phyloP scores from a whole-genome alignment of 2,797 vertebrate species.

The Setipinna tenuifilis region DNA sequence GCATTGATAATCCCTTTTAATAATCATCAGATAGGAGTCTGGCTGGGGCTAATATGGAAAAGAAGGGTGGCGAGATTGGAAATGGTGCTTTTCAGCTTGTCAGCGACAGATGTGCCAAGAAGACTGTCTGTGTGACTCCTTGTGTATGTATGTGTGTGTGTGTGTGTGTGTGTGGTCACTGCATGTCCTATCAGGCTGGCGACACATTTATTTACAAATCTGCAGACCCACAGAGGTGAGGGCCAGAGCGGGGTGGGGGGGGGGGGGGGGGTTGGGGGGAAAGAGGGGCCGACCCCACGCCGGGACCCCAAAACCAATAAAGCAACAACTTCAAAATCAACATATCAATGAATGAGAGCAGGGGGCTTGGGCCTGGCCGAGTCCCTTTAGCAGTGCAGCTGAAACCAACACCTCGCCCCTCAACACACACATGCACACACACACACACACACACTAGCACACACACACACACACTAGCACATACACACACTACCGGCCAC shows the following conservation, averaged over 20 bases:
- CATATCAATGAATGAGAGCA: slow-evolving; percentile 12
- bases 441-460: background rate
- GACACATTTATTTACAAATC: slow-evolving; percentile 17
- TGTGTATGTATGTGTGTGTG: slow-evolving; percentile 26
- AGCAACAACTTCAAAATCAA: slow-evolving; percentile 10
- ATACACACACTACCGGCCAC: background rate
- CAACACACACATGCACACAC: background rate
- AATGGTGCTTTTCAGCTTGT: slow-evolving; percentile 48
- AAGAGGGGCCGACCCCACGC: background rate
- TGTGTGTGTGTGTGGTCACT: slow-evolving; percentile 9
- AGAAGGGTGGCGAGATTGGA: slow-evolving; percentile 46
- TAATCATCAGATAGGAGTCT: slow-evolving; percentile 70
- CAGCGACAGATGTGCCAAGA: slow-evolving; percentile 14
- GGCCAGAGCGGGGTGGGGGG: background rate
- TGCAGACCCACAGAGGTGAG: slow-evolving; percentile 8
- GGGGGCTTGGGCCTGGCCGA: background rate
- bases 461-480: too few species aligned
- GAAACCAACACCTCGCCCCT: slow-evolving; percentile 16
- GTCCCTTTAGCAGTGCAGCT: slow-evolving; percentile 12
- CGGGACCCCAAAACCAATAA: slow-evolving; percentile 17
- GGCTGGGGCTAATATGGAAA: slow-evolving; percentile 49
- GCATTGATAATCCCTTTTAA: slow-evolving; percentile 78
- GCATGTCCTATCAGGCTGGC: slow-evolving; percentile 2
- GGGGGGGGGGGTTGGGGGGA: background rate
- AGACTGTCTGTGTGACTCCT: background rate